Percentiles rank a stretch among this genome's conserved stretches.
Evolutionary conservation across 1,140 invertebrate species (phyloP).

Genomic region (Drosophila punjabiensis): DNA sequence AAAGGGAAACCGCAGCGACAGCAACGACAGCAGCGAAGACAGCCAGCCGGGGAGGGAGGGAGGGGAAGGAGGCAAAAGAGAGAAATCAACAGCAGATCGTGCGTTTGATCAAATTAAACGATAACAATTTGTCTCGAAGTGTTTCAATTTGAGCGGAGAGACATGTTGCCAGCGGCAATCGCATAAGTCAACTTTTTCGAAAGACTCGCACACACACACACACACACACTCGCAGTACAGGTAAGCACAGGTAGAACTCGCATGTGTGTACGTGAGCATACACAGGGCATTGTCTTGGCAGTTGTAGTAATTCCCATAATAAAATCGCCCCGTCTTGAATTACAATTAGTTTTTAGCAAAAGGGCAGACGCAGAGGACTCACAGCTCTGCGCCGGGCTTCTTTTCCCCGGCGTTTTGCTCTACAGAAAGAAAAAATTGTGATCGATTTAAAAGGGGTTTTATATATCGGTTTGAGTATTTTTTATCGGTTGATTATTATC

Average conservation of each 20-base stretch:
- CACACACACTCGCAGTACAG: constrained; percentile 5
- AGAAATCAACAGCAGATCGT: constrained; percentile 81
- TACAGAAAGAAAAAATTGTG: constrained; percentile 1
- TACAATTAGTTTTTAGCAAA: constrained; percentile 82
- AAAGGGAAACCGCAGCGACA: constrained; percentile 4
- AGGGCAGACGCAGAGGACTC: constrained; percentile 44
- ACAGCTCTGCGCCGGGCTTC: constrained; percentile 2
- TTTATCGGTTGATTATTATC: background rate
- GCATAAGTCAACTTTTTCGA: constrained; percentile 76
- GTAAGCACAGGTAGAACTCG: constrained; percentile 14
- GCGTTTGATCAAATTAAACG: constrained; percentile 85
- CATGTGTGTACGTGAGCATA: constrained; percentile 39
- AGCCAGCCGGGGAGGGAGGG: background rate
- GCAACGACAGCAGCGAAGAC: background rate
- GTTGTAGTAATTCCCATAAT: constrained; percentile 84
- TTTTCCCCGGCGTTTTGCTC: background rate
- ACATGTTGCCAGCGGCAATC: constrained; percentile 72
- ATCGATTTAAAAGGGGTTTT: background rate
- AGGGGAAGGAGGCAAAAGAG: constrained; percentile 20
- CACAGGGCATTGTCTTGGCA: constrained; percentile 58
- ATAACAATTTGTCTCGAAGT: constrained; percentile 85
- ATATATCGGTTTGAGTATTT: background rate
- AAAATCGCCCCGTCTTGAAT: constrained; percentile 85
- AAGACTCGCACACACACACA: constrained; percentile 29
- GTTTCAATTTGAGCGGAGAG: constrained; percentile 79